Conservation (phyloP, 1,140 invertebrate species). For the Neuroterus valhalla region DNA sequence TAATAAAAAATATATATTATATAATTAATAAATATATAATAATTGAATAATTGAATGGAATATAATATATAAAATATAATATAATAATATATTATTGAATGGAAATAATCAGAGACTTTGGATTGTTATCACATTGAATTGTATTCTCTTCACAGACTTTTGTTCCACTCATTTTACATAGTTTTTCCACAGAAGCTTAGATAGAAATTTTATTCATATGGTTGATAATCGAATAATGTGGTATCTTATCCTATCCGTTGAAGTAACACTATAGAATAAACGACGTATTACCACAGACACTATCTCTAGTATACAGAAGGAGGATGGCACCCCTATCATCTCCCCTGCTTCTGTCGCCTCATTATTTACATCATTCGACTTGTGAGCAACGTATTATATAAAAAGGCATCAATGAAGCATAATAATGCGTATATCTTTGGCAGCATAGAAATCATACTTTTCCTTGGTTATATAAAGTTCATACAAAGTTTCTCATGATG, state of each 20-base stretch:
- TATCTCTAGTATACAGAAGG: conserved; percentile 44
- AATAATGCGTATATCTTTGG: conserved; percentile 49
- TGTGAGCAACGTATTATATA: conserved; percentile 48
- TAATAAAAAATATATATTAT: too few species aligned
- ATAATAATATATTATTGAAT: too few species aligned
- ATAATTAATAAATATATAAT: too few species aligned
- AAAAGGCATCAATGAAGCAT: conserved; percentile 50
- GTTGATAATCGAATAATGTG: conserved; percentile 8
- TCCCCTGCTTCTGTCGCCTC: conserved; percentile 48
- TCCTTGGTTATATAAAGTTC: neutral
- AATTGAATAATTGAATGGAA: too few species aligned
- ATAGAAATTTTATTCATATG: neutral
- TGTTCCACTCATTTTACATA: neutral
- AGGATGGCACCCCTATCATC: conserved; percentile 35
- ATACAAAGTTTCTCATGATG: neutral
- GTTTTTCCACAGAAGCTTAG: neutral
- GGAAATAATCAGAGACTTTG: too few species aligned
- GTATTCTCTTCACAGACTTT: neutral
- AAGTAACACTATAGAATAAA: conserved; percentile 8
- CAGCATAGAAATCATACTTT: conserved; percentile 35
- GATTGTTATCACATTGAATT: too few species aligned
- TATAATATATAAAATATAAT: too few species aligned
- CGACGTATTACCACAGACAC: conserved; percentile 28
- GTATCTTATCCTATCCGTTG: conserved; percentile 1
- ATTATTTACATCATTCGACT: conserved; percentile 54